These are phyloP conservation scores for Luscinia megarhynchos DNA, from an alignment of 2,797 vertebrate genomes.

Conservation along the genomic window DNA sequence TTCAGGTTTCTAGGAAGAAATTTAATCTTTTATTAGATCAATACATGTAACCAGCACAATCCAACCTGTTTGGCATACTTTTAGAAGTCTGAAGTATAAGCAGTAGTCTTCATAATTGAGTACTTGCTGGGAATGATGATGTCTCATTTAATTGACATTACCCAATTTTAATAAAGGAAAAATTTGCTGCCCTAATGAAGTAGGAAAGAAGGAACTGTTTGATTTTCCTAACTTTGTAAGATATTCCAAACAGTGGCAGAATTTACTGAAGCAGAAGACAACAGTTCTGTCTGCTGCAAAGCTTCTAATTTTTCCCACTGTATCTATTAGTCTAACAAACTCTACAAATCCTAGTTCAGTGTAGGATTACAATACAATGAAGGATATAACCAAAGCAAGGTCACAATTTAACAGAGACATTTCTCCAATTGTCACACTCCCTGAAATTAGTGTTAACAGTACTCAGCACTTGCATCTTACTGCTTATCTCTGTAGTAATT, in stretches of 20 bases:
- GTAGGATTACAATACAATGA: background rate
- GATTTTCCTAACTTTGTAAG: background rate
- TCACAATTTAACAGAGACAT: background rate
- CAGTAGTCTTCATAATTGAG: background rate
- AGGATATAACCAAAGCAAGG: background rate
- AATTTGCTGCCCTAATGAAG: background rate
- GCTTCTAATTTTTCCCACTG: background rate
- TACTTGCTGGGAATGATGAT: background rate
- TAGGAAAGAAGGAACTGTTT: background rate
- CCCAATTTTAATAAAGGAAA: background rate
- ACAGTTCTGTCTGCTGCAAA: background rate
- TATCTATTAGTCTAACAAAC: background rate
- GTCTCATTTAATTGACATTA: background rate
- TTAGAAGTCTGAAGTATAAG: background rate
- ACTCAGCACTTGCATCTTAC: background rate
- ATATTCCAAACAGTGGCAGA: background rate
- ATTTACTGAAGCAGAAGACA: background rate
- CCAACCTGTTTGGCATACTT: background rate
- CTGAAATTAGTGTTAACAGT: background rate
- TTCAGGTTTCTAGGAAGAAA: background rate
- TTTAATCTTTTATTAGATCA: background rate
- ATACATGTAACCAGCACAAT: background rate
- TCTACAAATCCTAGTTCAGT: background rate
- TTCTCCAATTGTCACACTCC: background rate
- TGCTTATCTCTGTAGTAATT: background rate